Percentiles rank a stretch among this genome's conserved stretches.
phyloP scores from a whole-genome alignment of 2,888 invertebrate genomes.

The Trachelus iudaicus region DNA sequence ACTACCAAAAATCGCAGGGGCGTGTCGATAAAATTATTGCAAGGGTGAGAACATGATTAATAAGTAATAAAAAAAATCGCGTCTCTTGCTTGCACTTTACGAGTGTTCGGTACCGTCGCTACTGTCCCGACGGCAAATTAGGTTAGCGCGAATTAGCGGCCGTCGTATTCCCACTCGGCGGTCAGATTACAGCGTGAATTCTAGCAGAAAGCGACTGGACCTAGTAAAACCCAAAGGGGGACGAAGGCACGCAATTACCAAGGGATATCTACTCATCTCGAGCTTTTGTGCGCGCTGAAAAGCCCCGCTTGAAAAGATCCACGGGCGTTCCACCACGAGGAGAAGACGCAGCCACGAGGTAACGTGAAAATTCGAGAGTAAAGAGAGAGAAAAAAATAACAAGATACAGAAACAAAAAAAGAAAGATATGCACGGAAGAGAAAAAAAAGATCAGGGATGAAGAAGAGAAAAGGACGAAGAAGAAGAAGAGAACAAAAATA shows the following conservation, averaged over 20 bases:
- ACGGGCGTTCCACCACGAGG: neutral
- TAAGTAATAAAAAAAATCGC: too few species aligned
- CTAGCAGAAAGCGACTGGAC: slow-evolving; percentile 1
- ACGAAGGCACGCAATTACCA: slow-evolving; percentile 44
- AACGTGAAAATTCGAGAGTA: neutral
- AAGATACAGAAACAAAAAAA: neutral
- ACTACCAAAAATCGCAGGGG: too few species aligned
- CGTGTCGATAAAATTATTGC: too few species aligned
- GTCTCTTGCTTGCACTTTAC: too few species aligned
- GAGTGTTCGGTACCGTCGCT: slow-evolving; percentile 43
- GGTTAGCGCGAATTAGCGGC: slow-evolving; percentile 54
- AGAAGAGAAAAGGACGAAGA: neutral
- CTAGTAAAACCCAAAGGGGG: slow-evolving; percentile 5
- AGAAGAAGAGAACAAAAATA: neutral
- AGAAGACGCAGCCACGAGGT: neutral
- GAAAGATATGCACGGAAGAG: neutral
- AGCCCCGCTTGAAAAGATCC: slow-evolving; percentile 29
- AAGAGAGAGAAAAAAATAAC: neutral
- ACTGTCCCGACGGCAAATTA: slow-evolving; percentile 38
- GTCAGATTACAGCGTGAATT: slow-evolving; percentile 42
- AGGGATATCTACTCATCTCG: slow-evolving; percentile 39
- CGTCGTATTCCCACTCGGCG: slow-evolving; percentile 43
- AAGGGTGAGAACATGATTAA: too few species aligned
- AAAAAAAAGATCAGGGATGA: neutral
- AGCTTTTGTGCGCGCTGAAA: slow-evolving; percentile 32